Conservation (phyloP, 2,797 vertebrate genomes). For the Remorina albescens region DNA sequence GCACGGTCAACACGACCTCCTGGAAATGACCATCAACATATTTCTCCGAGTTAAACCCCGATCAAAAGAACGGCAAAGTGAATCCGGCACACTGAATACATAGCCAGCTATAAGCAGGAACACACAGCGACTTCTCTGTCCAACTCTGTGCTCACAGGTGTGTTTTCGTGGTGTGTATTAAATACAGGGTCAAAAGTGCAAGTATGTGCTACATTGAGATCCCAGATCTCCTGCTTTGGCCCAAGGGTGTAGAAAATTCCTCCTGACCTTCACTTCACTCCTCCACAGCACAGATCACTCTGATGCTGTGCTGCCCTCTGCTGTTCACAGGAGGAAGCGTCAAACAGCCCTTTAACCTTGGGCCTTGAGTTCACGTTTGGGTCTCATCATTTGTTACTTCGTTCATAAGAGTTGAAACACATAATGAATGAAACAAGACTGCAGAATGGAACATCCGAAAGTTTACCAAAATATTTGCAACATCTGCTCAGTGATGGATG, state of each 20-base stretch:
- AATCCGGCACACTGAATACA: slow-evolving; percentile 39
- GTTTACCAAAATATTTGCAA: background rate
- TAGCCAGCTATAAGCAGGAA: slow-evolving; percentile 24
- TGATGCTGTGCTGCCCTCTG: slow-evolving; percentile 75
- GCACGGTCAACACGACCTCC: slow-evolving; percentile 28
- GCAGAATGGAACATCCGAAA: background rate
- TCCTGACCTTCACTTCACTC: slow-evolving; percentile 51
- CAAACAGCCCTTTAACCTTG: no score
- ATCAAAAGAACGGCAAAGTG: slow-evolving; percentile 50
- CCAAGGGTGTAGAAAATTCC: slow-evolving; percentile 19
- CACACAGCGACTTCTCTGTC: slow-evolving; percentile 32
- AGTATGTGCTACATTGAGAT: slow-evolving; percentile 50
- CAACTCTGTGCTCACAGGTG: slow-evolving; percentile 45
- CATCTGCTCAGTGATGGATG: background rate
- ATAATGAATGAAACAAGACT: no score
- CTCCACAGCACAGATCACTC: background rate
- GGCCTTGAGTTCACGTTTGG: background rate
- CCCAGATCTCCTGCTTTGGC: slow-evolving; percentile 42
- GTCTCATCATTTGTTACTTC: background rate
- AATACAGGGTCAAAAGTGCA: slow-evolving; percentile 52
- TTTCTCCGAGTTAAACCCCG: slow-evolving; percentile 50
- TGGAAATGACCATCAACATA: slow-evolving; percentile 36
- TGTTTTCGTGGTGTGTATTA: slow-evolving; percentile 51
- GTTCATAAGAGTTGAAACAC: background rate
- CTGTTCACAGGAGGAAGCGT: slow-evolving; percentile 69